Base-by-base conservation (phyloP, 64 coral and sea anemone genomes). In the Porites lutea region DNA sequence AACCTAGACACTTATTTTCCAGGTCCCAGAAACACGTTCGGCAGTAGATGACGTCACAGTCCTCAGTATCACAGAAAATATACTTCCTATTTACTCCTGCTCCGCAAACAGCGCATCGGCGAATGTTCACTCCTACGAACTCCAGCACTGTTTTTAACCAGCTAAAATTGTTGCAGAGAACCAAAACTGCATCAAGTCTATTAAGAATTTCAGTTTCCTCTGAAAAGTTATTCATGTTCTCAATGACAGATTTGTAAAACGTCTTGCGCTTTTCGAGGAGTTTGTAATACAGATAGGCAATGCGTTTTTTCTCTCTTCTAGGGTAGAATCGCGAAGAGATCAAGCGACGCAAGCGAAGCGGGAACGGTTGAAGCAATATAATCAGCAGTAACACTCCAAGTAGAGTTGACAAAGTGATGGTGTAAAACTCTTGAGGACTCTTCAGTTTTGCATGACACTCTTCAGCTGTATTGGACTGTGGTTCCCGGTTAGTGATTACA, bases 11-110 rank as follows among this genome's bases (percentile, higher is more conserved):
- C 64, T 94, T 97, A 71, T 94, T 97, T 77, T 92, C 95, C 76
- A 97, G 80, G 71, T 97, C 95, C 82, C 92, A 97, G 83, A 97
- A 97, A 74, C 95, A 97, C 12, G 95, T 97, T 48, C 95, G 95
- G n/a, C 95, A 97, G 57, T 97, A 97, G 19, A 94, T 87, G 3
- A 93, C 92, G 19, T 94, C 95, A 52, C 95, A 97, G 47, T 74
- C 79, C 4, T 94, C 95, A 2, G 89, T 94, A 10, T 97, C 95
- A 83, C 95, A 97, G 88, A 81, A 91, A 13, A 97, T 45, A 78
- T 91, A 97, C 59, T 91, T 94, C 13, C 64, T 80, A 47, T 88
- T 97, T 12, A 97, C 62, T 1, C 92, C 88, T 16, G 87, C 86
- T 3, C 92, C 95, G 45, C 95, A 97, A 6, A 97, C 95, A 83